These are phyloP conservation scores for Agrochola lychnidis DNA, from an alignment of 2,888 invertebrate genomes.

Conservation along the genomic window DNA sequence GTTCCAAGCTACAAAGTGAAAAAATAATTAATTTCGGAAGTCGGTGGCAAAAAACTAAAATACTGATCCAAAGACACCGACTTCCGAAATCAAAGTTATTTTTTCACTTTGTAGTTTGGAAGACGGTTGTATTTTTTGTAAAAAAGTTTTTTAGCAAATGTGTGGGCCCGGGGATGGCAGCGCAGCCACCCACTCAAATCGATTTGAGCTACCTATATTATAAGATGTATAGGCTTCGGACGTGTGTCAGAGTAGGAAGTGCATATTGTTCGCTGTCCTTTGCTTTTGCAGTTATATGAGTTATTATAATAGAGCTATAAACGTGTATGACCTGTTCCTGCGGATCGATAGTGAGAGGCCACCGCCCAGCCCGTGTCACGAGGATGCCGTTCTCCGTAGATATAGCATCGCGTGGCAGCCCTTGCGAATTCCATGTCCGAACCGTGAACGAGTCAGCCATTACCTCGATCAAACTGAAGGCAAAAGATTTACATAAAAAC, in stretches of 20 bases:
- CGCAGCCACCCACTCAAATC: conserved; percentile 7
- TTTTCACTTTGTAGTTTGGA: too few species aligned
- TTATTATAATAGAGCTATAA: background rate
- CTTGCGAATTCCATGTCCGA: conserved; percentile 97
- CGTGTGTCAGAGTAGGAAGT: conserved; percentile 5
- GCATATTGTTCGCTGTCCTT: conserved; percentile 5
- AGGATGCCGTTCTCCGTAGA: conserved; percentile 98
- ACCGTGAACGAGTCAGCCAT: conserved; percentile 96
- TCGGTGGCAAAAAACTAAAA: too few species aligned
- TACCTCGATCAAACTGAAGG: conserved; percentile 92
- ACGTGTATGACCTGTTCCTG: conserved; percentile 94
- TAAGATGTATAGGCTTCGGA: background rate
- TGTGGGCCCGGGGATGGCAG: background rate
- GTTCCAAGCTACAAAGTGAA: too few species aligned
- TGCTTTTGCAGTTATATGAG: background rate
- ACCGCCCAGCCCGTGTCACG: conserved; percentile 94
- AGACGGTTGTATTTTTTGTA: too few species aligned
- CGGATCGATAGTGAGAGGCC: conserved; percentile 98
- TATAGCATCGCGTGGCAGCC: conserved; percentile 96
- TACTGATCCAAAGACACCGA: too few species aligned
- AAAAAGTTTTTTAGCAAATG: too few species aligned
- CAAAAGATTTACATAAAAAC: conserved; percentile 43
- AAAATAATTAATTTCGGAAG: too few species aligned
- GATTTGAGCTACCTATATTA: background rate
- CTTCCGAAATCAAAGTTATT: too few species aligned